These are phyloP conservation scores for Drosophila ananassae DNA, from an alignment of 1,140 invertebrate species.

Conservation along the genomic window DNA sequence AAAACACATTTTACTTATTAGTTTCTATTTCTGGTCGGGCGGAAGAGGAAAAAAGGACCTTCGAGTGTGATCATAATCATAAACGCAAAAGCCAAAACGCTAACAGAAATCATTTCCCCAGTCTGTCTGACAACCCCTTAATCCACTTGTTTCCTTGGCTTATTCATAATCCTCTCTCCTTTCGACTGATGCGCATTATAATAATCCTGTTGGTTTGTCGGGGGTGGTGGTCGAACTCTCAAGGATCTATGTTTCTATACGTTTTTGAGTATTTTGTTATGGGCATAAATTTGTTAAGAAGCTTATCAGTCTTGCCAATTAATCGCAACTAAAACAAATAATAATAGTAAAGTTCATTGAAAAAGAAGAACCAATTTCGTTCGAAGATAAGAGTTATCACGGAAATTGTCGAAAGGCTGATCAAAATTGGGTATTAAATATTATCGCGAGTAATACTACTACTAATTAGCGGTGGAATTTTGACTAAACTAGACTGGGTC, in stretches of 20 bases:
- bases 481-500: too few relatives aligned
- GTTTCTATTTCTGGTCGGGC: background rate
- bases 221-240: conserved; percentile 40
- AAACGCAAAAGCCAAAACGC: conserved; percentile 77
- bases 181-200: conserved; percentile 43
- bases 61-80: conserved; percentile 67
- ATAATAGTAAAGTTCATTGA: background rate
- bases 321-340: conserved; percentile 31
- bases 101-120: conserved; percentile 34
- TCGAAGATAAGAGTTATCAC: background rate
- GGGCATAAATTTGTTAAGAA: conserved; percentile 40
- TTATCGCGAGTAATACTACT: too few relatives aligned
- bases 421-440: too few relatives aligned
- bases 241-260: conserved; percentile 52
- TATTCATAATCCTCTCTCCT: conserved; percentile 40
- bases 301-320: conserved; percentile 49
- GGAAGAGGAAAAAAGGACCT: conserved; percentile 13
- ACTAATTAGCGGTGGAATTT: too few relatives aligned
- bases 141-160: conserved; percentile 71
- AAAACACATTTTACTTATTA: conserved; percentile 83
- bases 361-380: background rate
- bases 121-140: conserved; percentile 61
- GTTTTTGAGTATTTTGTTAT: conserved; percentile 71
- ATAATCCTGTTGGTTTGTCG: conserved; percentile 33
- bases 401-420: background rate